Evolutionary conservation across 2,113 vertebrate species (phyloP).

Genomic region (Mustela nigripes): DNA sequence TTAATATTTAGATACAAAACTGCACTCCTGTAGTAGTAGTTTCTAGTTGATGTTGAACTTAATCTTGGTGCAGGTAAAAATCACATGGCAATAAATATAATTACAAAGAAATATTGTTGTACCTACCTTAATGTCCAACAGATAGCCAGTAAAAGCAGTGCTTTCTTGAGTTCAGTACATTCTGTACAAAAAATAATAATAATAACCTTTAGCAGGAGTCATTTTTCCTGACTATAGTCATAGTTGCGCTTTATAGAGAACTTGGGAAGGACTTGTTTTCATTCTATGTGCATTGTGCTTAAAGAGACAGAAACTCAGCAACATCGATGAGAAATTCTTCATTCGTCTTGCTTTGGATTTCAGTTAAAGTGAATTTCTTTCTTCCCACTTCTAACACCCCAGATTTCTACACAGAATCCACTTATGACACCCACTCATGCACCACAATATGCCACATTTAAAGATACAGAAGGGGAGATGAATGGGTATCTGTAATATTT

Average conservation of each 20-base stretch:
- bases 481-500: not conserved
- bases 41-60: slow-evolving; percentile 31
- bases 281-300: slow-evolving; percentile 48
- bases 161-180: slow-evolving; percentile 51
- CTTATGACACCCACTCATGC: not conserved
- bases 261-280: slow-evolving; percentile 34
- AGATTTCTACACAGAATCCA: slow-evolving; percentile 14
- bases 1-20: slow-evolving; percentile 44
- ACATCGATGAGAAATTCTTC: slow-evolving; percentile 29
- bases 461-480: not conserved
- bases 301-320: not conserved
- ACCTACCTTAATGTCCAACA: not conserved
- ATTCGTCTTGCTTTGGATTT: slow-evolving; percentile 52
- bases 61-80: slow-evolving; percentile 39
- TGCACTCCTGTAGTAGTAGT: not conserved
- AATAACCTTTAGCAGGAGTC: slow-evolving; percentile 25
- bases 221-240: slow-evolving; percentile 29
- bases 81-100: slow-evolving; percentile 17
- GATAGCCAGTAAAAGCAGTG: slow-evolving; percentile 4
- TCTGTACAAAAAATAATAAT: slow-evolving; percentile 11
- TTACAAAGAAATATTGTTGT: slow-evolving; percentile 46
- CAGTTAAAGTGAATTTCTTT: not conserved
- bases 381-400: not conserved
- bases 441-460: not conserved
- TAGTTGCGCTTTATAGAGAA: slow-evolving; percentile 54